Evolutionary conservation across 2,113 vertebrate species (phyloP).

Genomic region (Scomber colias): DNA sequence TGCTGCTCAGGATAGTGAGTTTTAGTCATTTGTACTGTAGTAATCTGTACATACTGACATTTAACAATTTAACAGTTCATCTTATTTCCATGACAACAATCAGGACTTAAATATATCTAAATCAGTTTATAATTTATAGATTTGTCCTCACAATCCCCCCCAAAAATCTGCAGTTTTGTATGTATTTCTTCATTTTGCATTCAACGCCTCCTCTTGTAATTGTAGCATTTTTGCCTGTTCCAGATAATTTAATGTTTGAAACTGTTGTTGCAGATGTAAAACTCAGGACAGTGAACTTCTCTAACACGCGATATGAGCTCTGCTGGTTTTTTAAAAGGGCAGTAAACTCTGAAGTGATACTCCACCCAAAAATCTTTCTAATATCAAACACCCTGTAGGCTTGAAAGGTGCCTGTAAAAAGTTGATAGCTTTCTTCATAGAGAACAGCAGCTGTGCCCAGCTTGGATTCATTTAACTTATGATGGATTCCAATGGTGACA

Average conservation of each 20-base stretch:
- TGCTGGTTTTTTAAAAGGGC: constrained; percentile 21
- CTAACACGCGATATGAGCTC: constrained; percentile 7
- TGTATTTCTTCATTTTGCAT: not conserved
- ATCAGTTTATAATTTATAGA: not conserved
- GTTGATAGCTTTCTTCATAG: not conserved
- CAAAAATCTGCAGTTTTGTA: not conserved
- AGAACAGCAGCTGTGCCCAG: constrained; percentile 18
- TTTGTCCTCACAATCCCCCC: not conserved
- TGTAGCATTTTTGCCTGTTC: not conserved
- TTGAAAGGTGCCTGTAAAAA: constrained; percentile 24
- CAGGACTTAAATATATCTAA: too few relatives aligned
- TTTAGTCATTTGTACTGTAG: not conserved
- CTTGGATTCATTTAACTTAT: constrained; percentile 27
- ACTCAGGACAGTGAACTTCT: not conserved
- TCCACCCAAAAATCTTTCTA: constrained; percentile 19
- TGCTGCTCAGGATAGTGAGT: not conserved
- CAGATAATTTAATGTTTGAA: not conserved
- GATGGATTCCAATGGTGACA: not conserved
- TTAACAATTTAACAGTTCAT: not conserved
- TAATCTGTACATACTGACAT: not conserved
- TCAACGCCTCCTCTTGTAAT: too few relatives aligned
- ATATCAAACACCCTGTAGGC: constrained; percentile 51
- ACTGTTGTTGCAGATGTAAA: constrained; percentile 24
- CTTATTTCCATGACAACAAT: not conserved
- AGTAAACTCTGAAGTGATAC: constrained; percentile 22